These are phyloP conservation scores for Drosophila pseudoananassae DNA, from an alignment of 1,140 invertebrate species.

Conservation along the genomic window DNA sequence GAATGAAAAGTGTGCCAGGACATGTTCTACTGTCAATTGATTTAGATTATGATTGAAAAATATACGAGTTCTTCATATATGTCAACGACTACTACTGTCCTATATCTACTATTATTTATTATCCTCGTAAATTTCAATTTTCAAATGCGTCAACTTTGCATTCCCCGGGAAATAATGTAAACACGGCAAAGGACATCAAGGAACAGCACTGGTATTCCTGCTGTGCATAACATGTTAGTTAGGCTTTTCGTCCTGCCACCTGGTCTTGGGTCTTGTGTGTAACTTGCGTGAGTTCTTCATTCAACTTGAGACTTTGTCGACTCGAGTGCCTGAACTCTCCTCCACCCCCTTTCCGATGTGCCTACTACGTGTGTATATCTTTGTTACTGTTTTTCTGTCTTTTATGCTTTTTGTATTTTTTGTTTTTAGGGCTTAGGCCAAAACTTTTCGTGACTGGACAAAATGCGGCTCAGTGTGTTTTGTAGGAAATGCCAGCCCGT, in stretches of 20 bases:
- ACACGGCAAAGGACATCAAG: slow-evolving; percentile 31
- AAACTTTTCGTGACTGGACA: slow-evolving; percentile 78
- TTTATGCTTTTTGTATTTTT: slow-evolving; percentile 10
- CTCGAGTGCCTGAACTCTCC: slow-evolving; percentile 67
- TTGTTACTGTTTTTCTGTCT: slow-evolving; percentile 12
- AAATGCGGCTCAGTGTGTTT: slow-evolving; percentile 53
- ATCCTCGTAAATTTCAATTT: slow-evolving; percentile 53
- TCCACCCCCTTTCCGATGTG: slow-evolving; percentile 21
- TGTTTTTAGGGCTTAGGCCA: slow-evolving; percentile 42
- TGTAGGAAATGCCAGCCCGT: slow-evolving; percentile 57
- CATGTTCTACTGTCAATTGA: slow-evolving; percentile 1
- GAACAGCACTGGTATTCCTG: slow-evolving; percentile 24
- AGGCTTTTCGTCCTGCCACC: slow-evolving; percentile 10
- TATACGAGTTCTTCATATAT: not conserved
- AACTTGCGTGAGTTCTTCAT: slow-evolving; percentile 72
- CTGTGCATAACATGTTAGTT: slow-evolving; percentile 21
- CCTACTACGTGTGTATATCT: slow-evolving; percentile 34
- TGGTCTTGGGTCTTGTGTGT: slow-evolving; percentile 22
- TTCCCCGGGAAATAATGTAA: slow-evolving; percentile 22
- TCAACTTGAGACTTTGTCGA: slow-evolving; percentile 65
- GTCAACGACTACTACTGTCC: slow-evolving; percentile 4
- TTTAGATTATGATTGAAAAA: not conserved
- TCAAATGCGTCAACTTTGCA: slow-evolving; percentile 36
- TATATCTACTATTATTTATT: slow-evolving; percentile 10
- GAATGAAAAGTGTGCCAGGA: slow-evolving; percentile 6